phyloP scores from a whole-genome alignment of 2,888 invertebrate species.

The Zygothrica quintamaculata region DNA sequence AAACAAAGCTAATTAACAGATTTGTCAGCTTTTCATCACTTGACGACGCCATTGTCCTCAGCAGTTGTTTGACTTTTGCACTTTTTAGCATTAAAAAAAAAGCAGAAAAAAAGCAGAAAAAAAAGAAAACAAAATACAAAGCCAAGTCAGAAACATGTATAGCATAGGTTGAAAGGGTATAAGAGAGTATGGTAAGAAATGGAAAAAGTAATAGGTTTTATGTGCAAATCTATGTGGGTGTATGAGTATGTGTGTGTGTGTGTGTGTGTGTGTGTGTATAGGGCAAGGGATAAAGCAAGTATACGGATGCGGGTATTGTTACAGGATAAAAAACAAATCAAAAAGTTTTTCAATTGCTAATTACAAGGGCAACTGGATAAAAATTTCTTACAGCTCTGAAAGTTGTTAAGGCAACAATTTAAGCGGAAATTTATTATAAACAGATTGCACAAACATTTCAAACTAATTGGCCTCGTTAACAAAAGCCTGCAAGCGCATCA shows the following conservation, averaged over 20 bases:
- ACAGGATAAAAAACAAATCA: constrained; percentile 32
- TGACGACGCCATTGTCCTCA: constrained; percentile 59
- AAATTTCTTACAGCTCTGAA: constrained; percentile 30
- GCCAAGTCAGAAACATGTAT: constrained; percentile 23
- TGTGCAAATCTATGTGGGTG: constrained; percentile 25
- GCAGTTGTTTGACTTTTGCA: constrained; percentile 79
- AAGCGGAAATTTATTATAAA: constrained; percentile 77
- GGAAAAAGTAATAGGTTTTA: constrained; percentile 62
- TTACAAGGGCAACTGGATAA: constrained; percentile 44
- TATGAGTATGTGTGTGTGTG: no score
- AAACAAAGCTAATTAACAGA: constrained; percentile 81
- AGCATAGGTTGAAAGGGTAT: not conserved
- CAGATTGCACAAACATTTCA: constrained; percentile 61
- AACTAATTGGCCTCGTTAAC: constrained; percentile 77
- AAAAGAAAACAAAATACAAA: constrained; percentile 18
- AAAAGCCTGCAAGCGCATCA: constrained; percentile 58
- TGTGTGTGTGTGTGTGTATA: not conserved
- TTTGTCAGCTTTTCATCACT: constrained; percentile 80
- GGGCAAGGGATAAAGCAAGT: not conserved
- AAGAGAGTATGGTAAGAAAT: constrained; percentile 21
- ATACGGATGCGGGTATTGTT: constrained; percentile 10
- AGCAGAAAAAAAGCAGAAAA: constrained; percentile 5
- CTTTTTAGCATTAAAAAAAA: constrained; percentile 56
- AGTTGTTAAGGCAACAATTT: constrained; percentile 67
- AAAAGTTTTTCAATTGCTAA: constrained; percentile 71